Evolutionary conservation across 2,888 invertebrate genomes (phyloP), one percentile per base, ranked within the genome.

Genomic region (Ophioninae sp.): DNA sequence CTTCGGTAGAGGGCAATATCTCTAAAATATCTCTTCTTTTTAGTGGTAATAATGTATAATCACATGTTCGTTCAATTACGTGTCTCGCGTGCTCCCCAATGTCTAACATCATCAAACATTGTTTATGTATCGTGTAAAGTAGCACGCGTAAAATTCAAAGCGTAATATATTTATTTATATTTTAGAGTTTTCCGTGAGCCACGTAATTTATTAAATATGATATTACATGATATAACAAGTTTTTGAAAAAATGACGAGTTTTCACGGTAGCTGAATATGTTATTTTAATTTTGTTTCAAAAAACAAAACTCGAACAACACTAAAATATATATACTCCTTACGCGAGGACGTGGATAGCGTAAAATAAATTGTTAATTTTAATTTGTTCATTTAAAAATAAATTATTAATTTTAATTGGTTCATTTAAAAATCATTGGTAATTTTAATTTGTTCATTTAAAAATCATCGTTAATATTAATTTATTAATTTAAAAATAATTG

Each of bases 1-100:
- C 83, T 83, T 83, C 68, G 83, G 83, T 77, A 64, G 37, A 63
- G 79, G 79, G 76, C 65, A 37, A 61, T 22, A 71, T 67, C 0
- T 65, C 37, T 37, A 9, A 37, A 68, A 51, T 74, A 41, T 64
- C 51, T 65, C 17, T 30, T 30, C 30, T 13, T 44, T 59, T n/a
- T 56, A 71, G 7, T 9, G 22, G 20, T 59, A 59, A 59, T 59
- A 2, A 59, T 51, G 17, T 59, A 59, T 0, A 59, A 22, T 22
- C 22, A 59, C 59, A 22, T 13, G 59, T 59, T 1, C 22, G 59
- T 59, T 1, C 22, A 9, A 59, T 51, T 51, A 51, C 17, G 51
- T 51, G 51, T 10, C 51, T 51, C 51, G 13, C 51, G 51, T 44
- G 44, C 10, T 44, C 9, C 10, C 9, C 10, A 44, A 44, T 44